phyloP scores from a whole-genome alignment of 2,113 vertebrate genomes.

The Lamprologus sp. region DNA sequence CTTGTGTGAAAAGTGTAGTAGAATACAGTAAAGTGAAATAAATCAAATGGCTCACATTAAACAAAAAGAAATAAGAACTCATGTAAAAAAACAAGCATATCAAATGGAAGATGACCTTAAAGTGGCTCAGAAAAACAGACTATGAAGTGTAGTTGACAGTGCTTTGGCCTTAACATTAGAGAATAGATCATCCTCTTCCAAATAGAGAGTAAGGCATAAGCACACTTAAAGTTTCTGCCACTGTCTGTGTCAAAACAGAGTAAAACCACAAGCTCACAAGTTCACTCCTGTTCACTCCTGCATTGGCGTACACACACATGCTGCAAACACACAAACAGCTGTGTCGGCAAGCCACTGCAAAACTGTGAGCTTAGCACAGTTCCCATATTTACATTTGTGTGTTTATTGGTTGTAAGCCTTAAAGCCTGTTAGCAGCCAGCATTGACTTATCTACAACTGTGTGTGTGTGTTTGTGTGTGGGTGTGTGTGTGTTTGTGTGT shows the following conservation, averaged over 20 bases:
- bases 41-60: not conserved
- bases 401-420: not conserved
- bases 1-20: not conserved
- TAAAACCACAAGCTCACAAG: not conserved
- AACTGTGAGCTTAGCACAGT: not conserved
- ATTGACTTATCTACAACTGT: not conserved
- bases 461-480: rapidly evolving
- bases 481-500: not conserved
- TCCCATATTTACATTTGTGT: not conserved
- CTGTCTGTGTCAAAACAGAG: not conserved
- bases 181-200: not conserved
- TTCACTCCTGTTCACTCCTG: not conserved
- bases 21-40: not conserved
- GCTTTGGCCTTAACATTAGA: not conserved
- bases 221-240: not conserved
- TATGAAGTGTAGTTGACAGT: not conserved
- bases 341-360: not conserved
- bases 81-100: not conserved
- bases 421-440: not conserved
- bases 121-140: not conserved
- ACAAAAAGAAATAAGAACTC: not conserved
- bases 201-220: not conserved
- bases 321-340: not conserved
- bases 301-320: not conserved
- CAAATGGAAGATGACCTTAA: not conserved